Evolutionary conservation across 1,140 invertebrate genomes (phyloP).

Genomic region (Phthorimaea operculella): DNA sequence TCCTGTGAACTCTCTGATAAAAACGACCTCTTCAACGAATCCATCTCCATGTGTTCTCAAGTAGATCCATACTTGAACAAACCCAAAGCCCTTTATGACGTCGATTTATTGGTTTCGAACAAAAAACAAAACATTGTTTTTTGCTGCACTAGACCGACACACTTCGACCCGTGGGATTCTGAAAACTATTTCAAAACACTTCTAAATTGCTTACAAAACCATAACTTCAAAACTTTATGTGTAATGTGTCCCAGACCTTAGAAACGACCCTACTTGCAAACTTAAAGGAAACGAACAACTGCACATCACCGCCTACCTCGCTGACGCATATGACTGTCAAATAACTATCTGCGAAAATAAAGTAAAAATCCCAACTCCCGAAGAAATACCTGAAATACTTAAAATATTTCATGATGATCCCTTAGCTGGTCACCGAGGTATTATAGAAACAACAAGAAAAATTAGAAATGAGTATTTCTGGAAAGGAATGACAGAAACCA

Average conservation of each 20-base stretch:
- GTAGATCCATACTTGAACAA: background rate
- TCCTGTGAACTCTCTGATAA: slow-evolving; percentile 15
- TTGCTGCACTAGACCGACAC: slow-evolving; percentile 15
- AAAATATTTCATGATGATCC: slow-evolving; percentile 39
- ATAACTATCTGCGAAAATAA: slow-evolving; percentile 25
- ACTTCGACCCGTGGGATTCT: slow-evolving; percentile 27
- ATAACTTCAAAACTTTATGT: slow-evolving; percentile 13
- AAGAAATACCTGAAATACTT: slow-evolving; percentile 37
- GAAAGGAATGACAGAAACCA: slow-evolving; percentile 40
- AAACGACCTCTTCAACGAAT: slow-evolving; percentile 10
- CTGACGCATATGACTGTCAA: slow-evolving; percentile 13
- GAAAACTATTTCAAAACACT: slow-evolving; percentile 29
- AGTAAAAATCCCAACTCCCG: slow-evolving; percentile 15
- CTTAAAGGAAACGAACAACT: slow-evolving; percentile 22
- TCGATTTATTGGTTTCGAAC: background rate
- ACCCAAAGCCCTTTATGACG: background rate
- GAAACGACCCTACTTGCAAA: slow-evolving; percentile 21
- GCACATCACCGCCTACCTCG: slow-evolving; percentile 22
- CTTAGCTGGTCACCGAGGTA: slow-evolving; percentile 36
- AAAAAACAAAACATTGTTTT: slow-evolving; percentile 24
- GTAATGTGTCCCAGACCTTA: slow-evolving; percentile 19
- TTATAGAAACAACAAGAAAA: slow-evolving; percentile 34
- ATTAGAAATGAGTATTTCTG: slow-evolving; percentile 43
- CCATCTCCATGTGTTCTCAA: background rate
- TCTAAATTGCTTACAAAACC: slow-evolving; percentile 12